A percentile compares a stretch with the other conserved stretches of the same genome.
Conservation (phyloP, 2,888 invertebrate species). For the Drosophila formosana region DNA sequence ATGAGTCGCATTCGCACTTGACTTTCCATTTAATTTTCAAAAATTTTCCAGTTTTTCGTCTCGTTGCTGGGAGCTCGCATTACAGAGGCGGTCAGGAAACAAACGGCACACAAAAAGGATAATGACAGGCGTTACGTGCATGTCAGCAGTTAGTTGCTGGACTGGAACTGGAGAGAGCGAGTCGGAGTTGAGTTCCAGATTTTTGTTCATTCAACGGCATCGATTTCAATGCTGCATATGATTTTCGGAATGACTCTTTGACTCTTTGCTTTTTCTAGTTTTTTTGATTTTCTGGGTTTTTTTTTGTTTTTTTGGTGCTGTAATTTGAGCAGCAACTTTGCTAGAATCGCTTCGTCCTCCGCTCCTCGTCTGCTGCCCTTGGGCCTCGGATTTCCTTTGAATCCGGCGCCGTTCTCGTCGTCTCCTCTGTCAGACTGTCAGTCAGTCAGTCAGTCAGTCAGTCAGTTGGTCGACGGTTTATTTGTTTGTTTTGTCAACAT, state of each 20-base stretch:
- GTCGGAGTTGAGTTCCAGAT: neutral
- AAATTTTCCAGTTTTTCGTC: conserved; percentile 4
- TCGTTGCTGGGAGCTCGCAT: conserved; percentile 28
- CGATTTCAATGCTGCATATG: conserved; percentile 36
- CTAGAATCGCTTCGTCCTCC: conserved; percentile 36
- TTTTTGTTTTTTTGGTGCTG: conserved; percentile 22
- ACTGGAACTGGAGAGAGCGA: neutral
- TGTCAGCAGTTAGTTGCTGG: conserved; percentile 29
- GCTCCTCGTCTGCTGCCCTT: conserved; percentile 24
- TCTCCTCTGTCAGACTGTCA: neutral
- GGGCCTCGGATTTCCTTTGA: conserved; percentile 67
- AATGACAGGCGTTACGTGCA: conserved; percentile 51
- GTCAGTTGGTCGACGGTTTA: conserved; percentile 44
- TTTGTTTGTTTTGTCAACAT: conserved; percentile 79
- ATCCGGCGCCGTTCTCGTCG: conserved; percentile 55
- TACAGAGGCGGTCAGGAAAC: conserved; percentile 55
- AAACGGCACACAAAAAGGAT: conserved; percentile 51
- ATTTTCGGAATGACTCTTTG: conserved; percentile 16
- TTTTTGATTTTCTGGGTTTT: neutral
- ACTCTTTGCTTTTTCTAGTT: neutral
- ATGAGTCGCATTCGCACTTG: conserved; percentile 37
- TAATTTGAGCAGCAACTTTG: conserved; percentile 70
- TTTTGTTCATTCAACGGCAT: conserved; percentile 27
- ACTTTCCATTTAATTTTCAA: conserved; percentile 24
- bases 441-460: neutral